Percentiles rank a stretch among this genome's conserved stretches.
Evolutionary conservation across 2,888 invertebrate genomes (phyloP).

Genomic region (Rhodophaea formosa): DNA sequence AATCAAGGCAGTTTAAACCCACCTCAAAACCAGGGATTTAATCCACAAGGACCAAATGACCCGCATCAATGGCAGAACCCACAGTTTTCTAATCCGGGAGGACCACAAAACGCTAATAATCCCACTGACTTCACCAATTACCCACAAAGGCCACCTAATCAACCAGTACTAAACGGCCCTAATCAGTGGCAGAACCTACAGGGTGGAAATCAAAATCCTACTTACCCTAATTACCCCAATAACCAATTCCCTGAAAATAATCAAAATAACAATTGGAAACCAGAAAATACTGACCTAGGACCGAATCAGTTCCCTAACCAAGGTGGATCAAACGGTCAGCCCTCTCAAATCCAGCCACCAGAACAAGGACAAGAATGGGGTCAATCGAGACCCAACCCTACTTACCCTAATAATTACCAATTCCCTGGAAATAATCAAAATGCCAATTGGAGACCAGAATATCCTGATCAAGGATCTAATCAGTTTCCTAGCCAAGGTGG

Average conservation of each 20-base stretch:
- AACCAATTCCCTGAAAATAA: slow-evolving; percentile 16
- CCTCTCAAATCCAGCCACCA: slow-evolving; percentile 12
- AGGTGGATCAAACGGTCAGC: slow-evolving; percentile 9
- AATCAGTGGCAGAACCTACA: too few species aligned
- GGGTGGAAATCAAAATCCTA: too few species aligned
- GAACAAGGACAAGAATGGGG: slow-evolving; percentile 6
- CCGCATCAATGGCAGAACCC: slow-evolving; percentile 20
- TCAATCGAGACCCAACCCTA: not conserved
- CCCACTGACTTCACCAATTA: slow-evolving; percentile 18
- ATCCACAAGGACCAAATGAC: slow-evolving; percentile 21
- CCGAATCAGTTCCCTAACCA: slow-evolving; percentile 14
- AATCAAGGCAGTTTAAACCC: slow-evolving; percentile 25
- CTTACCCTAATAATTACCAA: slow-evolving; percentile 2
- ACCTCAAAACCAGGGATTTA: slow-evolving; percentile 20
- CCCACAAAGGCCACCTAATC: slow-evolving; percentile 20
- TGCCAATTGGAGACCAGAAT: slow-evolving; percentile 8
- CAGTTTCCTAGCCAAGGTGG: slow-evolving; percentile 12
- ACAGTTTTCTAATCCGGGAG: slow-evolving; percentile 26
- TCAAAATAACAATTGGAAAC: slow-evolving; percentile 14
- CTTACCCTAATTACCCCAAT: too few species aligned
- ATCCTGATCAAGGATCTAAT: slow-evolving; percentile 17
- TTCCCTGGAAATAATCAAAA: slow-evolving; percentile 13
- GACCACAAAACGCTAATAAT: slow-evolving; percentile 15
- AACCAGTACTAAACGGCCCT: too few species aligned
- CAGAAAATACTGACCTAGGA: slow-evolving; percentile 8